Conservation (phyloP, 2,888 invertebrate species). For the Euzophera pinguis region DNA sequence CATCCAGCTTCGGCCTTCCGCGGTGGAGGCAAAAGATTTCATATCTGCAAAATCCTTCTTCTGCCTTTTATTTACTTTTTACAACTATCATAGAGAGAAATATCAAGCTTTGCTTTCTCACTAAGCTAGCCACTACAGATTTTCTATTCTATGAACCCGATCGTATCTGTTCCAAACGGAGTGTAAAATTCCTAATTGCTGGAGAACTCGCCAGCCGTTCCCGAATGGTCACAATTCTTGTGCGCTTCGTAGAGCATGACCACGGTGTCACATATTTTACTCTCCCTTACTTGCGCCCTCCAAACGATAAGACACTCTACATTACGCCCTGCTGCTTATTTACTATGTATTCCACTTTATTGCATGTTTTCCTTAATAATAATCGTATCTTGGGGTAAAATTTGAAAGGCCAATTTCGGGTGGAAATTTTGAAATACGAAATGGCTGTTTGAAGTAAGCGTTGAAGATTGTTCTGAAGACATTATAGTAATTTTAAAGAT, state of each 20-base stretch:
- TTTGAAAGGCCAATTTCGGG: background rate
- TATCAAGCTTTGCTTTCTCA: no score
- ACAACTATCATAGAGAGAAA: no score
- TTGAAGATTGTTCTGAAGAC: background rate
- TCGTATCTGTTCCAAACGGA: slow-evolving; percentile 5
- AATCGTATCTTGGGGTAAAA: slow-evolving; percentile 3
- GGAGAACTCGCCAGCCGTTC: slow-evolving; percentile 38
- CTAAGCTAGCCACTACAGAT: no score
- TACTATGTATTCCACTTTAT: slow-evolving; percentile 13
- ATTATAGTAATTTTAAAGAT: no score
- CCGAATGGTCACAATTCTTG: slow-evolving; percentile 63
- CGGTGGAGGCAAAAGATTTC: no score
- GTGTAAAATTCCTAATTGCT: slow-evolving; percentile 18
- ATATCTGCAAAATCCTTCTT: no score
- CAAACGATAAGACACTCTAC: slow-evolving; percentile 33
- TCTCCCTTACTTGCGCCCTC: slow-evolving; percentile 39
- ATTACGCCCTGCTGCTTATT: slow-evolving; percentile 28
- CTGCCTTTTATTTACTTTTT: no score
- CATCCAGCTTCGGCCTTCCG: no score
- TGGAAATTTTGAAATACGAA: slow-evolving; percentile 1
- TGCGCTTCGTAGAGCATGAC: slow-evolving; percentile 60
- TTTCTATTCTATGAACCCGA: background rate
- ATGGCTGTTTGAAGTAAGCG: background rate
- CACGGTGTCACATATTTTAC: slow-evolving; percentile 71
- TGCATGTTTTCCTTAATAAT: slow-evolving; percentile 15